These are phyloP conservation scores for Rousettus madagascariensis DNA, from an alignment of 2,797 vertebrate genomes.

Conservation along the genomic window DNA sequence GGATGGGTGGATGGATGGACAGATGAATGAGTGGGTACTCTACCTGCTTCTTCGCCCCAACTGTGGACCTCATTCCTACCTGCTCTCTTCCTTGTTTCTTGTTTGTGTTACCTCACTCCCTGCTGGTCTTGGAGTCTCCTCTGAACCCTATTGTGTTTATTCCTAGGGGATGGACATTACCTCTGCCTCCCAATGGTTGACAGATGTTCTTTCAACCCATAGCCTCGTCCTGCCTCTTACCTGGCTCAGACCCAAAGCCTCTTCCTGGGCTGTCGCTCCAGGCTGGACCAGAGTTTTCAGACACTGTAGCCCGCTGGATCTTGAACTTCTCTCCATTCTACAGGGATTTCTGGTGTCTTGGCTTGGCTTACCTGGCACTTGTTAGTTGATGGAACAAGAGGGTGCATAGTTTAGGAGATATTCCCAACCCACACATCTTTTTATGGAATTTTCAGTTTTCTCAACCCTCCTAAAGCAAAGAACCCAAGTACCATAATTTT, in stretches of 20 bases:
- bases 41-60: not conserved
- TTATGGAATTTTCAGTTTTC: not conserved
- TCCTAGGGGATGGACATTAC: not conserved
- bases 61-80: not conserved
- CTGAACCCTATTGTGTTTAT: not conserved
- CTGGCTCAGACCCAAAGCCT: not conserved
- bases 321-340: not conserved
- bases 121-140: not conserved
- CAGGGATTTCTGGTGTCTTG: not conserved
- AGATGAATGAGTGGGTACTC: not conserved
- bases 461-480: not conserved
- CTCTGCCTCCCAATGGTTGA: not conserved
- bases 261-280: not conserved
- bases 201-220: not conserved
- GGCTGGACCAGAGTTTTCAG: not conserved
- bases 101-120: too few relatives aligned
- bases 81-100: not conserved
- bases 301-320: not conserved
- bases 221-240: not conserved
- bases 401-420: not conserved
- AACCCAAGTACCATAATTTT: not conserved
- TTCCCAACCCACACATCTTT: not conserved
- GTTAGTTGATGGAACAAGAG: not conserved
- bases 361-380: not conserved
- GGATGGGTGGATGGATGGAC: not conserved